Evolutionary conservation across 2,797 vertebrate genomes (phyloP).

Genomic region (Glossophaga mutica): DNA sequence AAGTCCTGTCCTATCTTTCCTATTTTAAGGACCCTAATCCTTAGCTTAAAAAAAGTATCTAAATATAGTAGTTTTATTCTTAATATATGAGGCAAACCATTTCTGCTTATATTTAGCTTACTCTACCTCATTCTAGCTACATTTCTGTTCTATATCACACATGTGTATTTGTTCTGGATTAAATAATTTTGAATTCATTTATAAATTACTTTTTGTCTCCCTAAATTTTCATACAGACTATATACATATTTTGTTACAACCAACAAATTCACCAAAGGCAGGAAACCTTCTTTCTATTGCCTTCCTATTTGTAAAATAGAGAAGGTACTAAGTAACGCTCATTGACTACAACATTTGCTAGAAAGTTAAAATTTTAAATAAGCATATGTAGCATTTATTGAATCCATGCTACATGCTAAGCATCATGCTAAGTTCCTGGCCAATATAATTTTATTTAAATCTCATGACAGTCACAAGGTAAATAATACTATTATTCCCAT

Average conservation of each 20-base stretch:
- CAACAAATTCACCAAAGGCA: background rate
- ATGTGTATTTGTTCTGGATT: background rate
- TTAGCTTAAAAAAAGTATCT: background rate
- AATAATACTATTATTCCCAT: constrained; percentile 10
- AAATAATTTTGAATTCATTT: constrained; percentile 24
- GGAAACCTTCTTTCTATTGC: background rate
- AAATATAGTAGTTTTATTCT: background rate
- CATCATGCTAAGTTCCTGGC: background rate
- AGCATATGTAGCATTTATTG: background rate
- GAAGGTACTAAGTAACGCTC: background rate
- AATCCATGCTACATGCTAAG: background rate
- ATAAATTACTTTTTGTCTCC: background rate
- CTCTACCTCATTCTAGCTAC: background rate
- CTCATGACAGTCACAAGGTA: background rate
- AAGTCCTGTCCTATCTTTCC: background rate
- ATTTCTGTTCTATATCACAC: background rate
- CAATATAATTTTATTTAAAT: constrained; percentile 16
- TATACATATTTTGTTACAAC: background rate
- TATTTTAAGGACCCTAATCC: background rate
- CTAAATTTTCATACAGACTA: background rate
- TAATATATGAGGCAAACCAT: background rate
- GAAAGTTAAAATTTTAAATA: constrained; percentile 26
- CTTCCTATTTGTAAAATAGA: background rate
- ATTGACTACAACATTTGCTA: constrained; percentile 5
- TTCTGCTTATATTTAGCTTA: background rate